Evolutionary conservation across 2,888 invertebrate genomes (phyloP), one percentile per base, ranked within the genome.

Genomic region (Rhopalosiphum nymphaeae): DNA sequence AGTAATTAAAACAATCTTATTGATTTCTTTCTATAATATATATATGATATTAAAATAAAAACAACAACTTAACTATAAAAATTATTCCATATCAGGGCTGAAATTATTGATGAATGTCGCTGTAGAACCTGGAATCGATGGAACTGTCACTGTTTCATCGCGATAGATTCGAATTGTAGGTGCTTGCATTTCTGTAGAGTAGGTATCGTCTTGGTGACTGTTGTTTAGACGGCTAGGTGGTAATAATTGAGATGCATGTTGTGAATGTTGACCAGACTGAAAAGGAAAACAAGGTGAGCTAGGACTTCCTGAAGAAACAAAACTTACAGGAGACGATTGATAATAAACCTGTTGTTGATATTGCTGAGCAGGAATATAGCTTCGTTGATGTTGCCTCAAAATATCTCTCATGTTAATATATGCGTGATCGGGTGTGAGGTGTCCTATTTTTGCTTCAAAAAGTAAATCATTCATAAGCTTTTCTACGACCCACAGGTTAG

Each of bases 361-460:
- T 90, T 90, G 89, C 25, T 61, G 61, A 61, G 89, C 57, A 57
- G 89, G 44, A 26, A 89, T 9, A 89, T 89, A 89, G 57, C 61
- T 67, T 90, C 89, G 44, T 89, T 89, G 89, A 89, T 90, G n/a
- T 90, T 90, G 89, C 11, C 61, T 84, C 84, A 91, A 84, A 84
- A 84, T 91, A 91, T 91, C 91, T 78, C 78, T 91, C 78, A 91
- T 91, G 36, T 91, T 91, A 91, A 78, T 91, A 78, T 91, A 78
- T 78, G 46, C 67, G 67, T 90, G 90, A 90, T 90, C 90, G 67
- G 90, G 91, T 42, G 46, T 91, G 49, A 91, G 91, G 78, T 91
- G 78, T 78, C 91, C 91, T 91, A 91, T 91, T 84, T 91, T 53
- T 53, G 91, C 91, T 91, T 84, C 84, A 84, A 91, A 91, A 11